A percentile compares a stretch with the other conserved stretches of the same genome.
These are phyloP conservation scores for Eulithis prunata DNA, from an alignment of 2,888 invertebrate genomes.

Conservation along the genomic window DNA sequence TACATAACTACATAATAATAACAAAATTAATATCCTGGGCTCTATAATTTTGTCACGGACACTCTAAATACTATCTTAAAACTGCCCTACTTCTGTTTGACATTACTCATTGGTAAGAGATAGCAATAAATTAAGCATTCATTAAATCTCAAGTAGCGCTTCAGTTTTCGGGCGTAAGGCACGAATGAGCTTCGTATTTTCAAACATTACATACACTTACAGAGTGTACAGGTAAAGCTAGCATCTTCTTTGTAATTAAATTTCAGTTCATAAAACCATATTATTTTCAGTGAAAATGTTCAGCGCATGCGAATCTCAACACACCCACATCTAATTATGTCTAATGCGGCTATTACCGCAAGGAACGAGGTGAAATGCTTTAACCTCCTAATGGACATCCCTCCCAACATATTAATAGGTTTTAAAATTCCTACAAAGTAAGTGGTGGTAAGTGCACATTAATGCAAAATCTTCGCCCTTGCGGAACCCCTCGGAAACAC, in stretches of 20 bases:
- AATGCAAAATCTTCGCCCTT: conserved; percentile 46
- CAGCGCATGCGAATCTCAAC: conserved; percentile 21
- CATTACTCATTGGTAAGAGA: too few species aligned
- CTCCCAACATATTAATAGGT: conserved; percentile 69
- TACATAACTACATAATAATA: too few species aligned
- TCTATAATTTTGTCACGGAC: too few species aligned
- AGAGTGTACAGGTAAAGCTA: not conserved
- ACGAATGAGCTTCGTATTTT: too few species aligned
- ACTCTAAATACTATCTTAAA: too few species aligned
- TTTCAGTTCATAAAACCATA: conserved; percentile 17
- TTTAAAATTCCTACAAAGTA: conserved; percentile 59
- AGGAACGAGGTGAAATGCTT: conserved; percentile 57
- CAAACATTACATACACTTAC: too few species aligned
- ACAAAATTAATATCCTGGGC: too few species aligned
- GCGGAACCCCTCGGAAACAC: conserved; percentile 26
- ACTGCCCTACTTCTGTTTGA: too few species aligned
- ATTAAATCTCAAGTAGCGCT: too few species aligned
- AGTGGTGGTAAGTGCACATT: conserved; percentile 48
- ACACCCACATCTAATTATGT: conserved; percentile 36
- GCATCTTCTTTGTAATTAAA: not conserved
- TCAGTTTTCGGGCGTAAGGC: too few species aligned
- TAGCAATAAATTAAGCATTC: too few species aligned
- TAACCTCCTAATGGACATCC: conserved; percentile 71
- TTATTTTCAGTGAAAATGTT: conserved; percentile 19
- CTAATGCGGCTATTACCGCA: conserved; percentile 49